Evolutionary conservation across 2,797 vertebrate species (phyloP), one percentile per base, ranked within the genome.

Genomic region (Melanotaenia trifasciata): DNA sequence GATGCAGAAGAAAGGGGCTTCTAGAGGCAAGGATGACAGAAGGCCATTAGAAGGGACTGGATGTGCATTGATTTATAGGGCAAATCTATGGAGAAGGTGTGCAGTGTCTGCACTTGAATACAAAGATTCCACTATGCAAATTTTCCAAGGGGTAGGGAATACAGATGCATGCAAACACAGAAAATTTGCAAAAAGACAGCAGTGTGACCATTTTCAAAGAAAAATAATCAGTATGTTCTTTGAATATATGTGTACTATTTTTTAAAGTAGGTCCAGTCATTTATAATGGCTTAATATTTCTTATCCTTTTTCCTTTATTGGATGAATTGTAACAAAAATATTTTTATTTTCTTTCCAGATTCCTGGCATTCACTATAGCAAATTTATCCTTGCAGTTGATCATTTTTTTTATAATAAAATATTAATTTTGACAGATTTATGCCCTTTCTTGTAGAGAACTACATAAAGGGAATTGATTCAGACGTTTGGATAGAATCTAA

Each of bases 41-140:
- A 58, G 77, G 63, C 66, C 72, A 54, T 74, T 83, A 65, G 43
- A 79, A 63, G 64, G 51, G 64, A 53, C 71, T 57, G 73, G 58
- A 40, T 78, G 69, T 73, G 77, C 70, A 83, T 73, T 69, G 80
- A 85, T 87, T 79, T 78, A 76, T 61, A 1, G 7, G 56, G 36
- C 28, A 50, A 63, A 74, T 81, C 76, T 74, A 45, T 76, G 33
- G 61, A 74, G 67, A 60, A 72, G 68, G 66, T 70, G 70, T 59
- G 47, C 58, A 70, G 36, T 40, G 30, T 18, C 61, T 65, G 28
- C 61, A 62, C 58, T 61, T 50, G 50, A 45, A 57, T 64, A 7
- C 64, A 54, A 40, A 66, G 5, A 22, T 50, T 47, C 35, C 4
- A 62, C 43, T 65, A 69, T 79, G 56, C 45, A 79, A 78, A 83